phyloP scores from a whole-genome alignment of 2,888 invertebrate genomes.

The Acleris holmiana region DNA sequence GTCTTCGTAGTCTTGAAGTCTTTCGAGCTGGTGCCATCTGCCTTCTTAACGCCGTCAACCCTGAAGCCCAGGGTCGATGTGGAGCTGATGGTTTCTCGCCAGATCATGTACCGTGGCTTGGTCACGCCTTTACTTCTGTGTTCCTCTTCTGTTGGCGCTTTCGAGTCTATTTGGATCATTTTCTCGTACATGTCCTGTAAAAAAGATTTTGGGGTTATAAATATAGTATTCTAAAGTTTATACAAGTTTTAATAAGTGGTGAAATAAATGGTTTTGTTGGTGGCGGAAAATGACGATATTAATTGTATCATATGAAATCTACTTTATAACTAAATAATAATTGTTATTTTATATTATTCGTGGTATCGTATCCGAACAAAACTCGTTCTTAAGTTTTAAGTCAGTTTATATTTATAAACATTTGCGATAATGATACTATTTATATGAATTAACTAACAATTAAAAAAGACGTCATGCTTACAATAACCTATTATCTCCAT shows the following conservation, averaged over 20 bases:
- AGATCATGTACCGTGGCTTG: slow-evolving; percentile 97
- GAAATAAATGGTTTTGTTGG: too few relatives aligned
- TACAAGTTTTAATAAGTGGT: too few relatives aligned
- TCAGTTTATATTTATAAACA: slow-evolving; percentile 30
- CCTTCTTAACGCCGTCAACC: slow-evolving; percentile 96
- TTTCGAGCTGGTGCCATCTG: slow-evolving; percentile 95
- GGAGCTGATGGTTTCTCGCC: slow-evolving; percentile 98
- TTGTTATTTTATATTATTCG: slow-evolving; percentile 21
- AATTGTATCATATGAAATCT: too few relatives aligned
- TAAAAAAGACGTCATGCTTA: slow-evolving; percentile 17
- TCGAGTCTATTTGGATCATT: slow-evolving; percentile 96
- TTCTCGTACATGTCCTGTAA: slow-evolving; percentile 97
- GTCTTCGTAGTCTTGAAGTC: slow-evolving; percentile 97
- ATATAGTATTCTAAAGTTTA: too few relatives aligned
- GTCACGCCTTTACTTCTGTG: slow-evolving; percentile 95
- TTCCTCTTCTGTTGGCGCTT: slow-evolving; percentile 95
- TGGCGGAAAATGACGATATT: too few relatives aligned
- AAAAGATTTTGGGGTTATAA: not conserved
- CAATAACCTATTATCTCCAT: slow-evolving; percentile 1
- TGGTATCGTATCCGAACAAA: slow-evolving; percentile 10
- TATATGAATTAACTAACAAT: slow-evolving; percentile 17
- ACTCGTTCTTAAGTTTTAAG: slow-evolving; percentile 25
- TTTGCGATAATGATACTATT: slow-evolving; percentile 25
- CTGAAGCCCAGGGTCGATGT: slow-evolving; percentile 98
- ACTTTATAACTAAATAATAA: slow-evolving; percentile 1